Base-by-base conservation (phyloP, 2,797 vertebrate species). In the Falco columbarius region DNA sequence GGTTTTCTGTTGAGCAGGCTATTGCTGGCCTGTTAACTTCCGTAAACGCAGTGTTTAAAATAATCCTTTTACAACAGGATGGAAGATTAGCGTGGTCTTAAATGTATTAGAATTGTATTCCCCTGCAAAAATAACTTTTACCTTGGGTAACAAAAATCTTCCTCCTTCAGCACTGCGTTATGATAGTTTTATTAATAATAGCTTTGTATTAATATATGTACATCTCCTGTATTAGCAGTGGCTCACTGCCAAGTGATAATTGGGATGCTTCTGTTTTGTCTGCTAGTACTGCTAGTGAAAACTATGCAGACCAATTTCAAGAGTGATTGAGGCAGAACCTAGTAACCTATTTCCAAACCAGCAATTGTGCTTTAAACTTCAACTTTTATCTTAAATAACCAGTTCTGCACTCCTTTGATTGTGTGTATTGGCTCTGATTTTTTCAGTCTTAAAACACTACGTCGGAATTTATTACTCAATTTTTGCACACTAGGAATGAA, bases 11-110 rank as follows among this genome's bases (percentile, higher is more conserved):
- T 72, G 65, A 58, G 27, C 23, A 85, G 55, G 27, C 44, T 73
- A 44, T 90, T 1, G 1, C n/a, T 71, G 1, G 73, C 1, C 0
- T 14, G 10, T 34, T 34, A 21, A 19, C 34, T 29, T 56, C 5
- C 30, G 22, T 54, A 49, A 71, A 74, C 13, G 5, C 8, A 59
- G 30, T 51, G 30, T 47, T 86, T 54, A 26, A 79, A 54, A 54
- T 30, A 51, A 29, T 66, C 27, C 14, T 49, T 10, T 44, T 32
- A 2, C 13, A 55, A 0, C 1, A 2, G 20, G 20, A 14, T 47
- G 27, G 52, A 65, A 51, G 21, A 71, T 67, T 22, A 42, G 14
- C 9, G 66, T 6, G 2, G 4, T 74, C 5, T n/a, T 65, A 23
- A 23, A 34, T 51, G 6, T 40, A 12, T 32, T 54, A 16, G 32